Evolutionary conservation across 2,888 invertebrate genomes (phyloP), one percentile per base, ranked within the genome.

Genomic region (Hartigia nigra): DNA sequence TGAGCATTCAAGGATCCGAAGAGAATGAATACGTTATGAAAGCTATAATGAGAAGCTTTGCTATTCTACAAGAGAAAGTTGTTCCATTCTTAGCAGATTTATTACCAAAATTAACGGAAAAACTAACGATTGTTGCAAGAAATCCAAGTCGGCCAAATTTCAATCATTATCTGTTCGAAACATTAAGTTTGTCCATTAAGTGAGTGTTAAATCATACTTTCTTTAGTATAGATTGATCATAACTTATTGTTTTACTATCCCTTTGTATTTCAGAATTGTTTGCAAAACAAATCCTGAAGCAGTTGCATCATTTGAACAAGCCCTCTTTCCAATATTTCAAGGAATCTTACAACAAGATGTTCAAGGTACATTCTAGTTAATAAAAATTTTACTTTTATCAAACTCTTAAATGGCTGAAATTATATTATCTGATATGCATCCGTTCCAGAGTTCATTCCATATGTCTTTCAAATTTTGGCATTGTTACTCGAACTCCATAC

Each of bases 21-120:
- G 98, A 99, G 92, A 99, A 99, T 91, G 99, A 99, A 92, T 99
- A 99, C 90, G 95, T 97, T 12, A 99, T 99, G 98, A 99, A 98
- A 94, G 98, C 98, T 3, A 95, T 99, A n/a, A 97, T 99, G 95
- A 94, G 98, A 81, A 95, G 95, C 76, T 95, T 98, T 88, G 95
- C 96, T 0, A 94, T 96, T 32, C 92, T 98, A 31, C 97, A 98
- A 91, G 97, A 96, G 55, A 93, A 93, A 12, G 94, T 97, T 31
- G 93, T 98, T 86, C 96, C 97, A 23, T 96, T 94, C 90, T 93
- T 98, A 89, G 95, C 94, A 36, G 94, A 95, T n/a, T 94, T 98
- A 3, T 91, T 99, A 82, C 96, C 97, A 0, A 96, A 97, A 88
- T 93, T 99, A 32, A 98, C 98, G 0, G 94, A 95, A 84, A 97